Evolutionary conservation across 2,797 vertebrate species (phyloP), one percentile per base, ranked within the genome.

Genomic region (Atherinosoma microstoma): DNA sequence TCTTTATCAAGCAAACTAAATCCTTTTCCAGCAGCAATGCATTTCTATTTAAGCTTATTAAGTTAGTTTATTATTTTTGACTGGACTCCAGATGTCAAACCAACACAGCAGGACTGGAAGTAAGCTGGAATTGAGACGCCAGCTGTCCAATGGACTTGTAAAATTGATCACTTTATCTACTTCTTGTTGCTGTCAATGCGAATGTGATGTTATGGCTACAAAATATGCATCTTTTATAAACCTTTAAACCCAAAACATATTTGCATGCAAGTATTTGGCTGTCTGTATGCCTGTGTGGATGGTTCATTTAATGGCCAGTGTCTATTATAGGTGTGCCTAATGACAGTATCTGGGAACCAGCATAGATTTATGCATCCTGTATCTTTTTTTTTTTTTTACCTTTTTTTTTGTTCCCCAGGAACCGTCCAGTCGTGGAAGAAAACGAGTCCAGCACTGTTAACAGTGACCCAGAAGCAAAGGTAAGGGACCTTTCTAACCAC

Each of bases 401-500:
- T 35, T 29, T 62, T 66, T 66, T 75, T 45, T 38, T 58, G 32
- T 11, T 27, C 16, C 15, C 6, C 82, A 99, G 98, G 95, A 97
- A 95, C 90, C 95, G 89, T 77, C 95, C 95, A 20, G 90, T 94
- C 3, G 93, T 93, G 35, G 96, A 97, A 57, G 97, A 97, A 59
- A 97, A 98, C 3, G 96, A 97, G 86, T 95, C 96, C 15, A 94
- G 89, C 78, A 96, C 92, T 45, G 86, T 93, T 90, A 97, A 96
- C 93, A 96, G 94, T 85, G 97, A 98, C 90, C 95, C 98, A 34
- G 97, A 97, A 89, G 87, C 95, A 83, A 99, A 99, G 95, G 98
- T 98, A 82, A 93, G 91, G 27, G 20, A 4, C 5, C 1, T 54
- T 73, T n/a, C 4, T 18, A 1, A 45, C n/a, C 6, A n/a, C 47